Base-by-base conservation (phyloP, 2,113 vertebrate species). In the Dasyornis broadbenti region DNA sequence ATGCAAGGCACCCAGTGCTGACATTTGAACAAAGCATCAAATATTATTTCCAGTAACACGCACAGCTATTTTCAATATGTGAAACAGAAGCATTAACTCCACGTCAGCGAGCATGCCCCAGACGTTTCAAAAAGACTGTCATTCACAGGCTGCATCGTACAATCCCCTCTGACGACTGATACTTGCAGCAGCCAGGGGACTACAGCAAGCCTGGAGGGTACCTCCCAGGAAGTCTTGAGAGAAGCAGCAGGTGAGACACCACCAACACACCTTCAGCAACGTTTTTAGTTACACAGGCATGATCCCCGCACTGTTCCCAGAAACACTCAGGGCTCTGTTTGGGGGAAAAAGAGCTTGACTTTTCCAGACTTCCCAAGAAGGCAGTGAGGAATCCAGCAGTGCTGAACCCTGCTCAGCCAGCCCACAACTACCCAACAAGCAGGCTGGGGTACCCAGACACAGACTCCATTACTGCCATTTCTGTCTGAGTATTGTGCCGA, bases 221-320 rank as follows among this genome's bases (percentile, higher is more conserved):
- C 15, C 69, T 49, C 35, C 47, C 0, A 0, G 31, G 19, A 24
- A 16, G n/a, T 14, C 57, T 71, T 4, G 5, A 44, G 12, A 71
- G 33, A 37, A 57, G 28, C 31, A 54, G 28, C 11, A 61, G 23
- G 23, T 0, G 2, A 75, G 47, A 57, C 17, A 47, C 22, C 35
- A 64, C 50, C 45, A 69, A 42, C 17, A 31, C 2, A 56, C 9
- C 13, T 28, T n/a, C 76, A 80, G 27, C 47, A 75, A 69, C 3
- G 1, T 26, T 77, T 42, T 60, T 22, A 60, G 64, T 50, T 33
- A 37, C 64, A 33, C 5, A 77, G n/a, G 9, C 42, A 50, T 37
- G 17, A 47, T 42, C 23, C 39, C 10, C 21, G n/a, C n/a, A 28
- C 17, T 50, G 14, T 65, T 82, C 70, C 61, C 71, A 42, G 15